phyloP scores from a whole-genome alignment of 2,797 vertebrate genomes.

The Cossypha caffra region DNA sequence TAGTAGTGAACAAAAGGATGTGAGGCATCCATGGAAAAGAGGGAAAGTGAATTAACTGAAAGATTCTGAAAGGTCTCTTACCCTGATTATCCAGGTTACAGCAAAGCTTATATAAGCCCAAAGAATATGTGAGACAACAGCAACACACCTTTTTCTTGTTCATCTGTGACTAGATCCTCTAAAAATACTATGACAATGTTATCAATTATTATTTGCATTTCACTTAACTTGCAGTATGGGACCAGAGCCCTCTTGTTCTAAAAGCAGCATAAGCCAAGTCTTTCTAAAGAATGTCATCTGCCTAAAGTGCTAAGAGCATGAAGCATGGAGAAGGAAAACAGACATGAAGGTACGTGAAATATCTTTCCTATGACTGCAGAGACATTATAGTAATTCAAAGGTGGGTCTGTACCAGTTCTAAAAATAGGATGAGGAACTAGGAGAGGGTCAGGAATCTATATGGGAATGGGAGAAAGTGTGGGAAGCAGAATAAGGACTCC shows the following conservation, averaged over 20 bases:
- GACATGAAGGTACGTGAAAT: background rate
- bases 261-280: background rate
- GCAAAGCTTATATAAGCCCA: background rate
- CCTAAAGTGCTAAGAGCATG: background rate
- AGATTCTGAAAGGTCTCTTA: background rate
- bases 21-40: background rate
- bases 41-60: background rate
- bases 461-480: background rate
- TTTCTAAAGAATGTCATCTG: background rate
- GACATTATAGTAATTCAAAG: background rate
- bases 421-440: background rate
- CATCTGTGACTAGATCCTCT: background rate
- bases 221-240: background rate
- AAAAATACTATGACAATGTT: background rate
- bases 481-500: background rate
- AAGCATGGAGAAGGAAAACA: background rate
- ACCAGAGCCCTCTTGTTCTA: background rate
- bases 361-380: background rate
- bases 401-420: background rate
- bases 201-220: background rate
- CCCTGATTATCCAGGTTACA: background rate
- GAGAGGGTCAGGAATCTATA: background rate
- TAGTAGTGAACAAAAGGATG: background rate
- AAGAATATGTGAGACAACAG: background rate
- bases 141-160: background rate